A percentile compares a stretch with the other conserved stretches of the same genome.
Evolutionary conservation across 2,888 invertebrate species (phyloP).

Genomic region (Alitta virens): DNA sequence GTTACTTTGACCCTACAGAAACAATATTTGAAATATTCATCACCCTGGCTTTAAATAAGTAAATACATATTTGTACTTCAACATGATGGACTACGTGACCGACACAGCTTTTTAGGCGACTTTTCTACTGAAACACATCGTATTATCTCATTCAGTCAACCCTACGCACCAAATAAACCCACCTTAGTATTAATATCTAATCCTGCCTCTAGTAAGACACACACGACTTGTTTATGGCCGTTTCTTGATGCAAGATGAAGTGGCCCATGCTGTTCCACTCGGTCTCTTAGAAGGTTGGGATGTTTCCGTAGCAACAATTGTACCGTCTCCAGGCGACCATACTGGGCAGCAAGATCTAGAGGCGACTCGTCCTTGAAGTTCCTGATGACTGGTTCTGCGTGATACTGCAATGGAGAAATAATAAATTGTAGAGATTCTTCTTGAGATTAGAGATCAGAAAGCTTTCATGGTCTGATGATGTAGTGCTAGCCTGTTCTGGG

Average conservation of each 20-base stretch:
- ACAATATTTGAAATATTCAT: no score
- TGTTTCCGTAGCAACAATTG: slow-evolving; percentile 75
- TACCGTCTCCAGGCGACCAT: slow-evolving; percentile 71
- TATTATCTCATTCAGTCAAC: no score
- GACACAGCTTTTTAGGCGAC: no score
- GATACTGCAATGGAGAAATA: slow-evolving; percentile 60
- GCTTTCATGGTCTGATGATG: no score
- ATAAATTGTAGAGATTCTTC: no score
- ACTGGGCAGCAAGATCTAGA: slow-evolving; percentile 88
- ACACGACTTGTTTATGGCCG: slow-evolving; percentile 73
- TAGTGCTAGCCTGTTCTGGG: no score
- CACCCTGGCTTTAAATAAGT: no score
- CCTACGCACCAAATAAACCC: slow-evolving; percentile 20
- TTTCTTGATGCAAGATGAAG: slow-evolving; percentile 91
- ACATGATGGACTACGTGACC: no score
- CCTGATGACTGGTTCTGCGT: slow-evolving; percentile 83
- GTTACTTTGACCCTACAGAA: no score
- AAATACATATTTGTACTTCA: no score
- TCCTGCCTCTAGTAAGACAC: slow-evolving; percentile 77
- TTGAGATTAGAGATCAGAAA: no score
- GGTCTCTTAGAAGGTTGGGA: slow-evolving; percentile 74
- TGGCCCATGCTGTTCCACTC: slow-evolving; percentile 73
- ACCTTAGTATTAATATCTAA: slow-evolving; percentile 74
- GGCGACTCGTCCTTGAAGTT: slow-evolving; percentile 88
- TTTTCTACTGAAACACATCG: no score